Base-by-base conservation (phyloP, 1,140 invertebrate genomes). In the Mercenaria mercenaria region DNA sequence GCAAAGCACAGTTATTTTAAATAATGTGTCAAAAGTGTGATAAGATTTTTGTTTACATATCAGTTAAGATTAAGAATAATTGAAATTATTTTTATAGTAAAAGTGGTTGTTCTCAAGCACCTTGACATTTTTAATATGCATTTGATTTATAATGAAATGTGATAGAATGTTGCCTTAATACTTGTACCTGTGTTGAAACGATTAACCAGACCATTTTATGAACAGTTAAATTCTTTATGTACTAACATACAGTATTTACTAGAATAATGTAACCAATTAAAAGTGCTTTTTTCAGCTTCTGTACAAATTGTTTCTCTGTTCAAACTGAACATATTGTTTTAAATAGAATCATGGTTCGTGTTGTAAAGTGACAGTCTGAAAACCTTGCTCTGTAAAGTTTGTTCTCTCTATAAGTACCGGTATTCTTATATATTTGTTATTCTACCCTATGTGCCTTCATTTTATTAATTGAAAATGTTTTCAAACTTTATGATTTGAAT, bases 391-490 rank as follows among this genome's bases (percentile, higher is more conserved):
- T n/a, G n/a, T n/a, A n/a, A n/a, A n/a, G n/a, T n/a, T n/a, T n/a
- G n/a, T n/a, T n/a, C n/a, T n/a, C n/a, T n/a, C n/a, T n/a, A n/a
- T n/a, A n/a, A n/a, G n/a, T n/a, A n/a, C n/a, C n/a, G n/a, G n/a
- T n/a, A n/a, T n/a, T n/a, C n/a, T n/a, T n/a, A n/a, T n/a, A n/a
- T n/a, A n/a, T n/a, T n/a, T 67, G 11, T 67, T 61, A 61, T 67
- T 67, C 61, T 67, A 67, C 61, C 61, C n/a, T 4, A 67, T 32
- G 61, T 67, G 61, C 61, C 61, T 67, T 67, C 32, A 67, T 32
- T 32, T 67, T 67, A n/a, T 67, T 8, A 23, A 32, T 23, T 1
- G 61, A 8, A 67, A 67, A 32, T 20, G 11, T 32, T 67, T 67
- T 67, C 29, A 61, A 61, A 61, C 26, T 61, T 26, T 61, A 6